phyloP scores from a whole-genome alignment of 2,797 vertebrate species.

The Euthynnus affinis region DNA sequence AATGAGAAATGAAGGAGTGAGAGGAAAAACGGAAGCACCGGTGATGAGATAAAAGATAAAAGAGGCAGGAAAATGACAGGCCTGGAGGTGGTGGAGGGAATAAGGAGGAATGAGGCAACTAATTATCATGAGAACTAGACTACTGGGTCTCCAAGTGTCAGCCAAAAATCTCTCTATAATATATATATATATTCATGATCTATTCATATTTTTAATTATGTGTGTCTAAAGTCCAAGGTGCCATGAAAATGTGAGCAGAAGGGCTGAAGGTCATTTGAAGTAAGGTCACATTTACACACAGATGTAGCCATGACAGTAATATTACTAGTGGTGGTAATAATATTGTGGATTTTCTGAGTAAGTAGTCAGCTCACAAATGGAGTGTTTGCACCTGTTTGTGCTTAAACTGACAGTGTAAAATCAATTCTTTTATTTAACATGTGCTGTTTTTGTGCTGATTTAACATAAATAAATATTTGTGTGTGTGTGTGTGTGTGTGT shows the following conservation, averaged over 20 bases:
- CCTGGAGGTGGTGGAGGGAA: constrained; percentile 2
- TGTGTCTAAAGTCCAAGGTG: neutral
- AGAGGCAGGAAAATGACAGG: neutral
- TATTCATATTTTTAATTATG: neutral
- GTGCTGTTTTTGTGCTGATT: constrained; percentile 64
- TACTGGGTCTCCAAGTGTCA: neutral
- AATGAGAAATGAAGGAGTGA: constrained; percentile 3
- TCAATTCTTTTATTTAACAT: constrained; percentile 27
- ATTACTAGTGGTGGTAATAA: neutral
- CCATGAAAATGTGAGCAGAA: neutral
- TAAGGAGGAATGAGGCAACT: neutral
- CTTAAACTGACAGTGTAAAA: constrained; percentile 8
- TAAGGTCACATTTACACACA: neutral
- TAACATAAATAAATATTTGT: neutral
- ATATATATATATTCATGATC: neutral
- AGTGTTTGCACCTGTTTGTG: constrained; percentile 45
- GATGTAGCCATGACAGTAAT: neutral
- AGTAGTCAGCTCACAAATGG: constrained; percentile 25
- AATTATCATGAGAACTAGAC: constrained; percentile 8
- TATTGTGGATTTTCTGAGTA: neutral
- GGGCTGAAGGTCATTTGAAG: neutral
- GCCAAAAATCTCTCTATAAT: neutral
- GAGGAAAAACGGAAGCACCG: constrained; percentile 2
- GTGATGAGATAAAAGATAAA: constrained; percentile 6
- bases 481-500: constrained; percentile 15